Percentiles rank a stretch among this genome's conserved stretches.
phyloP scores from a whole-genome alignment of 2,797 vertebrate species.

The Oreochromis mossambicus region DNA sequence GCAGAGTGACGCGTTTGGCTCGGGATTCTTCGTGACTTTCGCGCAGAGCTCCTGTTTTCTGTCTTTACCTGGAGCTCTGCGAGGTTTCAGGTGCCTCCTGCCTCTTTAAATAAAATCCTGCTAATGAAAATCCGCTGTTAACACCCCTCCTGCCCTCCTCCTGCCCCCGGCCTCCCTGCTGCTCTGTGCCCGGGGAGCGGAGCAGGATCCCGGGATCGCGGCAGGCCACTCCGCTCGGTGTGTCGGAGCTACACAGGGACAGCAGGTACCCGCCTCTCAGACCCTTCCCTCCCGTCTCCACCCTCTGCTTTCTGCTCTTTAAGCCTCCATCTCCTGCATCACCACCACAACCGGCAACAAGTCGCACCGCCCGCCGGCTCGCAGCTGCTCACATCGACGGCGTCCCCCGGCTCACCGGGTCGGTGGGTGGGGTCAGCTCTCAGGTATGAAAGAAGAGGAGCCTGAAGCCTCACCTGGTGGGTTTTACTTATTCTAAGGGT shows the following conservation, averaged over 20 bases:
- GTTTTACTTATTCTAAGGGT: neutral
- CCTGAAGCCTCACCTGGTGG: neutral
- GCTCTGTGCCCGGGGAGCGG: constrained; percentile 17
- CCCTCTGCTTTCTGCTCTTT: neutral
- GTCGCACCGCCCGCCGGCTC: neutral
- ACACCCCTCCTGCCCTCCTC: neutral
- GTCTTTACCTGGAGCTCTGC: neutral
- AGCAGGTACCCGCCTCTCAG: neutral
- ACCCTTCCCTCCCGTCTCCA: neutral
- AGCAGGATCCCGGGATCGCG: constrained; percentile 15
- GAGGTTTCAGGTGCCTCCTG: constrained; percentile 12
- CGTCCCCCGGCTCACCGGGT: neutral
- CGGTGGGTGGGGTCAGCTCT: neutral
- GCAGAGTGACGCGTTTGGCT: neutral
- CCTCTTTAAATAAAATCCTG: constrained; percentile 69
- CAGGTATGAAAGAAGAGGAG: neutral
- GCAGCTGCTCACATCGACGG: neutral
- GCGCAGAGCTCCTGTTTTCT: neutral
- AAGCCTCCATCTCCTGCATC: neutral
- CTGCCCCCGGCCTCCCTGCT: neutral
- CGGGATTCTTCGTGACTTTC: neutral
- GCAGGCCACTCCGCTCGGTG: neutral
- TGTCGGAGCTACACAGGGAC: neutral
- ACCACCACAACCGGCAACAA: neutral
- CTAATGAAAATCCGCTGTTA: constrained; percentile 60